Conservation (phyloP, 2,797 vertebrate genomes). For the Lepilemur ruficaudatus region DNA sequence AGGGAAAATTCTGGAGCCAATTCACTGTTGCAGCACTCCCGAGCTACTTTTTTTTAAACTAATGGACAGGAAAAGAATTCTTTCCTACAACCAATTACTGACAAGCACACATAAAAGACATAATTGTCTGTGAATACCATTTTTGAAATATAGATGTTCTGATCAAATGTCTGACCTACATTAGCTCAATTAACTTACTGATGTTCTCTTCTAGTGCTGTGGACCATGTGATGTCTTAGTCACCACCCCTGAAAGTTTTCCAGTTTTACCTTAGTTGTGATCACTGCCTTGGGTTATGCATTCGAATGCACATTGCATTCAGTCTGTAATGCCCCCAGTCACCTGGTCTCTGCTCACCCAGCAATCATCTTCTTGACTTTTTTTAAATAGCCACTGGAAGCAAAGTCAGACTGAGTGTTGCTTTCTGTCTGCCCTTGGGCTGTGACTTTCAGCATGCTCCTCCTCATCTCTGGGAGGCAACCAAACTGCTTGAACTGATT, state of each 20-base stretch:
- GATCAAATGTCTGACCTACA: background rate
- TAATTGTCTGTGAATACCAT: background rate
- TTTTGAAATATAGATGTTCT: conserved; percentile 27
- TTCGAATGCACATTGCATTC: background rate
- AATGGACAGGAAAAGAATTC: background rate
- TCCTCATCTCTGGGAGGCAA: background rate
- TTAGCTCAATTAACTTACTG: conserved; percentile 41
- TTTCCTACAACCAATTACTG: background rate
- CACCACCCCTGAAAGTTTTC: background rate
- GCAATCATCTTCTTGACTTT: background rate
- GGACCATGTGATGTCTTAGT: background rate
- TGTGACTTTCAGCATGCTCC: background rate
- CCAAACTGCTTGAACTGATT: background rate
- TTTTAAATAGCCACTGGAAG: background rate
- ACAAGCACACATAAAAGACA: background rate
- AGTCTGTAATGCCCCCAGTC: background rate
- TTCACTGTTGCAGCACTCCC: background rate
- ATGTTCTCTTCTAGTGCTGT: background rate
- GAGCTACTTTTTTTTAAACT: background rate
- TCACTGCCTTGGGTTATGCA: conserved; percentile 3
- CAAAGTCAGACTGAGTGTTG: background rate
- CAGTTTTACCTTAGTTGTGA: conserved; percentile 1
- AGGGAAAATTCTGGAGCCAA: background rate
- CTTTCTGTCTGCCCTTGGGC: background rate
- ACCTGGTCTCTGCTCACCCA: background rate